Evolutionary conservation across 1,140 invertebrate species (phyloP).

Genomic region (Cotesia glomerata): DNA sequence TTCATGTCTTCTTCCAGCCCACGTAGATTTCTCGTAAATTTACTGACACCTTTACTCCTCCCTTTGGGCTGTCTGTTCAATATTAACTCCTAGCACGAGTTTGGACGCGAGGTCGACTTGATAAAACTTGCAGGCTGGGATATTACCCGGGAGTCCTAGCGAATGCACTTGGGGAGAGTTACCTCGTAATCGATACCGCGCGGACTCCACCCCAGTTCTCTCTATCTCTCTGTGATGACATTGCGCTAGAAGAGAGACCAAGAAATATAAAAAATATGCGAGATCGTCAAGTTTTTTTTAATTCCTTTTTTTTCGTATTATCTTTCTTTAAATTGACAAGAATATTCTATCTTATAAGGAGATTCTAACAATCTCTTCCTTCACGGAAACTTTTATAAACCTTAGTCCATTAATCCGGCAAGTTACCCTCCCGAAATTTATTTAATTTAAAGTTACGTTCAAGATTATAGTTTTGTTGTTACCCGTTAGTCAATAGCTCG

Average conservation of each 20-base stretch:
- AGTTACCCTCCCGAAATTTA: too few species aligned
- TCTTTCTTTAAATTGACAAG: neutral
- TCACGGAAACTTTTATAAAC: too few species aligned
- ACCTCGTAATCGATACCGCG: constrained; percentile 15
- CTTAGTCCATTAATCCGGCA: too few species aligned
- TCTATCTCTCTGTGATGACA: neutral
- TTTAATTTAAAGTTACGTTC: too few species aligned
- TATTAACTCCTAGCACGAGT: constrained; percentile 20
- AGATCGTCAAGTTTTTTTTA: neutral
- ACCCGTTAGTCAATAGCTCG: too few species aligned
- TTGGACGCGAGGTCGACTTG: constrained; percentile 5
- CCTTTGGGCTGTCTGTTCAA: neutral
- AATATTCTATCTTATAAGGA: neutral
- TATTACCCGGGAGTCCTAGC: constrained; percentile 9
- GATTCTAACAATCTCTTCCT: neutral
- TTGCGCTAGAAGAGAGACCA: constrained; percentile 5
- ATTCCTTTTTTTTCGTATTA: neutral
- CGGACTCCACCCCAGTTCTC: constrained; percentile 2
- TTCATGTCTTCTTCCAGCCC: neutral
- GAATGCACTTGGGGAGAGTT: constrained; percentile 22
- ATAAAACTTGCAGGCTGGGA: constrained; percentile 5
- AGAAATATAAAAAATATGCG: neutral
- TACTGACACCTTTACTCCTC: neutral
- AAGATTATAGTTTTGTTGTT: too few species aligned
- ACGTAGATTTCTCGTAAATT: constrained; percentile 16